Evolutionary conservation across 2,797 vertebrate species (phyloP).

Genomic region (Mormyrus hasselquistii): DNA sequence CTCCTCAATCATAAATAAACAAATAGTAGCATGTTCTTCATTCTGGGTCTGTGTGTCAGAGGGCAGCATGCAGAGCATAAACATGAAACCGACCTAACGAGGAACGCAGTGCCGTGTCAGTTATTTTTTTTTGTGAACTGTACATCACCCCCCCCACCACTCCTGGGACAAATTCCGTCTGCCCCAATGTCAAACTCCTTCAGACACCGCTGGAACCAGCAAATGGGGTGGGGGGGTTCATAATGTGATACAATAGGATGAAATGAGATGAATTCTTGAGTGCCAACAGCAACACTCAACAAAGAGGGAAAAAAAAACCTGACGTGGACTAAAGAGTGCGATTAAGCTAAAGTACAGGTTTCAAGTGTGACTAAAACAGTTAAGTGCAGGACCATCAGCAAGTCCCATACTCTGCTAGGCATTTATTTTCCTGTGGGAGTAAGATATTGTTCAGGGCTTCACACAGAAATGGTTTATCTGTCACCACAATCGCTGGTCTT

Average conservation of each 20-base stretch:
- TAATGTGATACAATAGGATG: constrained; percentile 25
- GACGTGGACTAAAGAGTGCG: constrained; percentile 34
- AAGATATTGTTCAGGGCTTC: constrained; percentile 47
- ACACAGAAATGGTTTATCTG: constrained; percentile 3
- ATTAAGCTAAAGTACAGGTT: constrained; percentile 37
- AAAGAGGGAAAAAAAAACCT: constrained; percentile 44
- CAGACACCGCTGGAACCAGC: not conserved
- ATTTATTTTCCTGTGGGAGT: constrained; percentile 48
- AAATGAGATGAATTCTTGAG: constrained; percentile 23
- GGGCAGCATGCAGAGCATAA: not conserved
- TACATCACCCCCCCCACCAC: not conserved
- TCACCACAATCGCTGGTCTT: not conserved
- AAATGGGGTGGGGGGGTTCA: constrained; percentile 14
- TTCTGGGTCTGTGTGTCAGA: not conserved
- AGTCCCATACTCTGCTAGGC: constrained; percentile 49
- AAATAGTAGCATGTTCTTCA: not conserved
- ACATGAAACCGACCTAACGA: not conserved
- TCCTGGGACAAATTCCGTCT: not conserved
- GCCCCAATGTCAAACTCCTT: not conserved
- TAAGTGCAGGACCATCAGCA: constrained; percentile 42
- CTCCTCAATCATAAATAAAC: not conserved
- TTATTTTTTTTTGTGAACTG: not conserved
- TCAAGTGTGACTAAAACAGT: constrained; percentile 54
- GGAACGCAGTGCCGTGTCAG: not conserved
- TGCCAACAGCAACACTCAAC: constrained; percentile 15